phyloP scores from a whole-genome alignment of 2,113 vertebrate species.

The Tautogolabrus adspersus region DNA sequence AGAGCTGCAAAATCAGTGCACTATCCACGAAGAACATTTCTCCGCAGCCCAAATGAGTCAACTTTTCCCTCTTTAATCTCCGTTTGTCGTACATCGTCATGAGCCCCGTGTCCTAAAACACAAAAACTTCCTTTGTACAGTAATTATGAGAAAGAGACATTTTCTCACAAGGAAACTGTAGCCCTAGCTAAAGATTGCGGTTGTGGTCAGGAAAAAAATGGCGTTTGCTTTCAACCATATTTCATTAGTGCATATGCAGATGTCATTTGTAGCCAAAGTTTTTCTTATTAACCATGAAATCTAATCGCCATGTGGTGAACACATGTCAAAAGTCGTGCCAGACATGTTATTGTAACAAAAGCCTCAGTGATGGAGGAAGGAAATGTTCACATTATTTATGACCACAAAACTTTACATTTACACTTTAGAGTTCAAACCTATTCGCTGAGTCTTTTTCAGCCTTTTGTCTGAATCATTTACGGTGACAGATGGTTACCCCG shows the following conservation, averaged over 20 bases:
- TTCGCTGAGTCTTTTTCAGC: constrained; percentile 5
- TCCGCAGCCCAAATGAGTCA: too few relatives aligned
- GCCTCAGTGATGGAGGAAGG: constrained; percentile 26
- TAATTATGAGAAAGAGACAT: background rate
- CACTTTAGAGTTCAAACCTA: constrained; percentile 30
- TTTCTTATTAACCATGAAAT: constrained; percentile 41
- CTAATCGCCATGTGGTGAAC: constrained; percentile 44
- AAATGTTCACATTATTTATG: constrained; percentile 48
- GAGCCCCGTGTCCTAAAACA: background rate
- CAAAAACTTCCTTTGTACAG: background rate
- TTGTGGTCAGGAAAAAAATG: background rate
- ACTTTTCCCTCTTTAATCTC: too few relatives aligned
- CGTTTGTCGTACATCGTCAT: background rate
- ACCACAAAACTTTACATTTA: constrained; percentile 36
- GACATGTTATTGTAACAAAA: constrained; percentile 45
- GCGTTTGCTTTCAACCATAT: constrained; percentile 3
- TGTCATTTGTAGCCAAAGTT: constrained; percentile 30
- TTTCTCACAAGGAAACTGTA: background rate
- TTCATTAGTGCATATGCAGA: constrained; percentile 31
- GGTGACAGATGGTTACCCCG: constrained; percentile 40
- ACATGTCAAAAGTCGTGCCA: constrained; percentile 37
- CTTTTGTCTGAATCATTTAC: constrained; percentile 36
- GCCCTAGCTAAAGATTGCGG: background rate
- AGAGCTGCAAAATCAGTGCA: too few relatives aligned
- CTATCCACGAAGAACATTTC: too few relatives aligned